Evolutionary conservation across 2,113 vertebrate species (phyloP).

Genomic region (Ictalurus furcatus): DNA sequence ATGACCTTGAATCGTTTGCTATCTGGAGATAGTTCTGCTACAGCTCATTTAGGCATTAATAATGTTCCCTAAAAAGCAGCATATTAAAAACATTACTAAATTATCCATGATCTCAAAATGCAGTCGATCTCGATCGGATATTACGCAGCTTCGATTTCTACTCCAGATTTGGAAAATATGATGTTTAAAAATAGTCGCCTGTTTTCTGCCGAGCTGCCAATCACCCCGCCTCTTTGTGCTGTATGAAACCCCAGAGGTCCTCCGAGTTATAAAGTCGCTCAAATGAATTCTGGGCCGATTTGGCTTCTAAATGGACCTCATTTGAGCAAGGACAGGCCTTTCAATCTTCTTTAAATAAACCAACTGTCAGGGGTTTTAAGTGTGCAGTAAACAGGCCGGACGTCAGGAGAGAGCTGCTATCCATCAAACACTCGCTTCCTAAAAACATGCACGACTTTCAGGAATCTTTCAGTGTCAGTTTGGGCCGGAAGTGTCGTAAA

Average conservation of each 20-base stretch:
- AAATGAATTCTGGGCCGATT: constrained; percentile 13
- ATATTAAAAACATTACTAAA: neutral
- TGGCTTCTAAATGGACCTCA: constrained; percentile 28
- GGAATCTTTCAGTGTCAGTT: neutral
- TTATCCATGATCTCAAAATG: neutral
- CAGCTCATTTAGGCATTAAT: neutral
- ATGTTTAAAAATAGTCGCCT: neutral
- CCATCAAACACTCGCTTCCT: neutral
- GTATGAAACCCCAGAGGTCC: neutral
- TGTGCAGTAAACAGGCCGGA: constrained; percentile 9
- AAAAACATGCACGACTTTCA: neutral
- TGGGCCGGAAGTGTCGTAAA: neutral
- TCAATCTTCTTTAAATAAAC: constrained; percentile 37
- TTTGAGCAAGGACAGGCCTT: constrained; percentile 23
- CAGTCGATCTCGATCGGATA: neutral
- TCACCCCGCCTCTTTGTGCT: neutral
- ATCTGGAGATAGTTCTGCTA: neutral
- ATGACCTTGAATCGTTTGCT: neutral
- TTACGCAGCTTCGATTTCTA: neutral
- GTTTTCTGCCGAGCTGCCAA: constrained; percentile 2
- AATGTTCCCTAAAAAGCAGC: neutral
- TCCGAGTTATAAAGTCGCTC: neutral
- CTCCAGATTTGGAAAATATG: neutral
- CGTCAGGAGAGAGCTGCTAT: neutral
- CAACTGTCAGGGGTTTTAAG: constrained; percentile 31